Base-by-base conservation (phyloP, 2,888 invertebrate species). In the Boloria euphrosyne region DNA sequence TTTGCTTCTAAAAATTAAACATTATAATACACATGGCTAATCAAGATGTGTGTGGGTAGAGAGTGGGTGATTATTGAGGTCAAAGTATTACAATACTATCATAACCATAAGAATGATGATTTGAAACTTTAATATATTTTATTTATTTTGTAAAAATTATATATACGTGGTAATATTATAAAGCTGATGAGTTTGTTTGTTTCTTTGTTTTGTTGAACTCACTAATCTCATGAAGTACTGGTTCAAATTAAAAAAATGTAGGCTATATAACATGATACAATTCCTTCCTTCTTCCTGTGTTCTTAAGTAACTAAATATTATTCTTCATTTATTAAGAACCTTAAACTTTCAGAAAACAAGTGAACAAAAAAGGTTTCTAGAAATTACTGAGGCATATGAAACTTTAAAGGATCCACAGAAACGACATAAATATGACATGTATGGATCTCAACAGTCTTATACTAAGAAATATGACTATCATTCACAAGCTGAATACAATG, bases 331-430 rank as follows among this genome's bases (percentile, higher is more conserved):
- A 10, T 10, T 10, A 10, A 38, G 0, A 10, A 38, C 7, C 31
- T 38, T 38, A 10, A 38, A 31, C 47, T 59, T 74, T 0, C 78
- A 97, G 97, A 95, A 95, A 81, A 94, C 95, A 84, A 93, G 94
- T 65, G 91, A 95, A 61, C 96, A 96, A 81, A 94, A 94, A 53
- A 95, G 94, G 73, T 98, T 98, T 82, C 85, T 97, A 31, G 94
- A 94, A 87, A 93, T 97, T 55, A 96, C 96, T 58, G 94, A 95
- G 79, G 97, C 97, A 0, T 98, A 98, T 89, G 97, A 98, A 85
- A 95, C 96, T 2, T 85, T 98, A 14, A 97, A 97, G 85, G 97
- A 97, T 87, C 95, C 96, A 52, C 95, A 96, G 66, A 93, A 95
- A 69, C 91, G 97, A 65, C 95, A 95, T 76, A 94, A 95, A 62